A percentile compares a stretch with the other conserved stretches of the same genome.
phyloP scores from a whole-genome alignment of 1,140 invertebrate genomes.

The Muscidifurax raptorellus region DNA sequence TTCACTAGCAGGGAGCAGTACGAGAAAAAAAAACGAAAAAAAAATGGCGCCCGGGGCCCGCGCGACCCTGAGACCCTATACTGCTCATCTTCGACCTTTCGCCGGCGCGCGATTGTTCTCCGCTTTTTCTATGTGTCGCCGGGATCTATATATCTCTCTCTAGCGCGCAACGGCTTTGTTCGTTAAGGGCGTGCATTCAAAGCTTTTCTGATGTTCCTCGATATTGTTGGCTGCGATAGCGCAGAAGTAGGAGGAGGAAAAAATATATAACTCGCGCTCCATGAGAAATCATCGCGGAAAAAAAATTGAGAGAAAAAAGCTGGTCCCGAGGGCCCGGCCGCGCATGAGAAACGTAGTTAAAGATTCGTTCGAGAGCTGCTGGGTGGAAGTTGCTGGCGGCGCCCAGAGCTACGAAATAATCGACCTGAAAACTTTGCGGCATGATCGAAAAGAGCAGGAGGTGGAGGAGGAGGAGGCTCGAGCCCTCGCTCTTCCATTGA shows the following conservation, averaged over 20 bases:
- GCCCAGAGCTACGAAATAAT: conserved; percentile 51
- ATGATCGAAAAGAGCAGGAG: conserved; percentile 48
- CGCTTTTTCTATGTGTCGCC: conserved; percentile 3
- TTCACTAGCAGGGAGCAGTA: too few species aligned
- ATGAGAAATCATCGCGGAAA: background rate
- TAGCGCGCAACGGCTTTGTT: background rate
- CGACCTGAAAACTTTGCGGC: conserved; percentile 50
- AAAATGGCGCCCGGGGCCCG: background rate
- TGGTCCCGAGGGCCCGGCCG: background rate
- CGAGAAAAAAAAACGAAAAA: background rate
- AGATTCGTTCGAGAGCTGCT: conserved; percentile 9
- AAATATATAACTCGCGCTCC: background rate
- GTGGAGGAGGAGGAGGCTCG: background rate
- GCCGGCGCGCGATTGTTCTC: conserved; percentile 28
- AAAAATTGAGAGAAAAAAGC: background rate
- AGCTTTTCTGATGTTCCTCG: background rate
- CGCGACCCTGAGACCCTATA: conserved; percentile 4
- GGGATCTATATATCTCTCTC: background rate
- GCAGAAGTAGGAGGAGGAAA: too few species aligned
- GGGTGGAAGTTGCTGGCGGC: conserved; percentile 6
- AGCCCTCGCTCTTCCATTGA: conserved; percentile 42
- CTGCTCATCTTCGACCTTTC: conserved; percentile 30
- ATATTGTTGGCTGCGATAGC: background rate
- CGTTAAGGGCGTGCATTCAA: background rate
- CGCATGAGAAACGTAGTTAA: conserved; percentile 19